Conservation (phyloP, 1,140 invertebrate genomes). For the Steinernema khuongi region DNA sequence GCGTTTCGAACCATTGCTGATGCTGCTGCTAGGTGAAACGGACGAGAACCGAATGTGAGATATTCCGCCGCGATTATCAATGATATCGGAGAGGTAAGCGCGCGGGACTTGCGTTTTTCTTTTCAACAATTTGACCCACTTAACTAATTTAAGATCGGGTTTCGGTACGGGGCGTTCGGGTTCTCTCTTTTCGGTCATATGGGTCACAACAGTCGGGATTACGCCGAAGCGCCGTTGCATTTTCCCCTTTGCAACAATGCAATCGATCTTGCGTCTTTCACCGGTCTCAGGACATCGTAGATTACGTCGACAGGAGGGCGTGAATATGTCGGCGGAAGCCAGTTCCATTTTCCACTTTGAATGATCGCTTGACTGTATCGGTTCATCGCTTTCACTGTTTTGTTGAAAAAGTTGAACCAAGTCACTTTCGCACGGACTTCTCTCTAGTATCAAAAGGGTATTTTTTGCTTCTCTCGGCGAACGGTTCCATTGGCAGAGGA, state of each 20-base stretch:
- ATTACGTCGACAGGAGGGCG: no score
- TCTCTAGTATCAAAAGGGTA: no score
- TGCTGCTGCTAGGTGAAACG: not conserved
- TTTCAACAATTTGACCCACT: slow-evolving; percentile 10
- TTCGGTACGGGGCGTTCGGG: not conserved
- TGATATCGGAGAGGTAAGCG: not conserved
- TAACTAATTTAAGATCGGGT: slow-evolving; percentile 5
- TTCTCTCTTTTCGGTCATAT: slow-evolving; percentile 4
- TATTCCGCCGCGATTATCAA: not conserved
- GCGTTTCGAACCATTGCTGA: not conserved
- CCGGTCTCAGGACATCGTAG: not conserved
- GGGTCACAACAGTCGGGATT: not conserved
- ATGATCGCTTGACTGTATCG: no score
- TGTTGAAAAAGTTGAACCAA: no score
- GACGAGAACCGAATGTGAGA: not conserved
- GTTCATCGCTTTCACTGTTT: no score
- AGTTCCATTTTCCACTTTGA: not conserved
- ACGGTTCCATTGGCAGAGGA: no score
- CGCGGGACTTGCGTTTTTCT: slow-evolving; percentile 8
- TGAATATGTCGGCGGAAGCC: not conserved
- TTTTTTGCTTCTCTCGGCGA: no score
- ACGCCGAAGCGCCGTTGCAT: not conserved
- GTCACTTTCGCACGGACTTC: no score
- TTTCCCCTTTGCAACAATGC: not conserved
- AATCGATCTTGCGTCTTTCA: not conserved